These are phyloP conservation scores for Acanthornis magna DNA, from an alignment of 2,797 vertebrate genomes.

Conservation along the genomic window DNA sequence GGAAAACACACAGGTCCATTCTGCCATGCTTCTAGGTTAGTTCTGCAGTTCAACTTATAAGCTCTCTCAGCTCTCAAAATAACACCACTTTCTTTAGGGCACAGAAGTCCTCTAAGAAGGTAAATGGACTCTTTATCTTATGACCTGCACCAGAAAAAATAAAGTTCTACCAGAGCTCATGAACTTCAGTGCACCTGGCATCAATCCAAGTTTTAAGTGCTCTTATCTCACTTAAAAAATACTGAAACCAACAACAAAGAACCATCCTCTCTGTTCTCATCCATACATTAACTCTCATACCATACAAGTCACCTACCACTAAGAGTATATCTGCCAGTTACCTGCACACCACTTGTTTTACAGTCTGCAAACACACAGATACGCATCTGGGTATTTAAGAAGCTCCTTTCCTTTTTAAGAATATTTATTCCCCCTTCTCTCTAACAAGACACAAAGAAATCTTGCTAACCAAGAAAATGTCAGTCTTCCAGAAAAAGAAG, in stretches of 20 bases:
- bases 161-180: background rate
- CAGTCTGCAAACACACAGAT: background rate
- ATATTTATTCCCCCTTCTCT: background rate
- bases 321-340: background rate
- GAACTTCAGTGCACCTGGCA: background rate
- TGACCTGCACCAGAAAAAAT: background rate
- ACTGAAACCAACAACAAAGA: background rate
- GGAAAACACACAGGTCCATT: background rate
- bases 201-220: background rate
- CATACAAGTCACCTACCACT: no score
- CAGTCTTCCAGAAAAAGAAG: background rate
- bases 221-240: background rate
- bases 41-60: background rate
- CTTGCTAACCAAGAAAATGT: background rate
- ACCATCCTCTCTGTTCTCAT: background rate
- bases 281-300: background rate
- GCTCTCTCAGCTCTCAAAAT: background rate
- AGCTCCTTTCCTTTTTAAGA: background rate
- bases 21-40: background rate
- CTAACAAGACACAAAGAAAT: background rate
- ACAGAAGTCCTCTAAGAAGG: background rate
- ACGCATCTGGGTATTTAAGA: background rate
- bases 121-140: background rate
- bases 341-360: background rate
- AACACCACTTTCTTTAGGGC: background rate